Conservation (phyloP, 2,888 invertebrate genomes). For the Agelastica alni region DNA sequence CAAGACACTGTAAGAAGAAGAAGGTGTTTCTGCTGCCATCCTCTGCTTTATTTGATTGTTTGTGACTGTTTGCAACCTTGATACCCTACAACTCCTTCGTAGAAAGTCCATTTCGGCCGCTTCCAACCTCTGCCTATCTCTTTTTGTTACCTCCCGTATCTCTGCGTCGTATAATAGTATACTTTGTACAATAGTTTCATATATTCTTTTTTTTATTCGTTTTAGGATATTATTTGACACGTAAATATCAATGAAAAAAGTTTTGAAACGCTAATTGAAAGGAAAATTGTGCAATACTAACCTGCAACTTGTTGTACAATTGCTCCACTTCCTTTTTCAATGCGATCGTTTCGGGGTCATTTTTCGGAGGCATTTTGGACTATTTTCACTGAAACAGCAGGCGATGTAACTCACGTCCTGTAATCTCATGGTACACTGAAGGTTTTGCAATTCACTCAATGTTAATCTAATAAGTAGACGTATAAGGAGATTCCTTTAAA, state of each 20-base stretch:
- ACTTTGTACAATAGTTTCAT: too few species aligned
- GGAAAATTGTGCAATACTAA: slow-evolving; percentile 48
- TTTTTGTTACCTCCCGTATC: too few species aligned
- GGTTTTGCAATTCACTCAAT: slow-evolving; percentile 39
- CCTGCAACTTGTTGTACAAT: slow-evolving; percentile 79
- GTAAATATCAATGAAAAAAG: not conserved
- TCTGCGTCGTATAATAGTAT: too few species aligned
- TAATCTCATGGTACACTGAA: slow-evolving; percentile 26
- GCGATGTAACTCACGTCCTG: slow-evolving; percentile 1
- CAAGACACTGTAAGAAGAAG: too few species aligned
- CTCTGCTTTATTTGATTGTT: too few species aligned
- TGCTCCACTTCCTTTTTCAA: slow-evolving; percentile 82
- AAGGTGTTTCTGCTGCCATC: too few species aligned
- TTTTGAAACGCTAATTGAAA: not conserved
- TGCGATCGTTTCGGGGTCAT: slow-evolving; percentile 78
- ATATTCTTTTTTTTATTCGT: too few species aligned
- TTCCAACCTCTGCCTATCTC: too few species aligned
- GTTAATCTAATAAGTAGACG: slow-evolving; percentile 41
- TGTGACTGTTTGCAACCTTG: too few species aligned
- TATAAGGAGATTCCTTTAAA: slow-evolving; percentile 37
- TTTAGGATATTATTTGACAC: too few species aligned
- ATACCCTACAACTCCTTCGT: too few species aligned
- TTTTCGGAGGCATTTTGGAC: slow-evolving; percentile 73
- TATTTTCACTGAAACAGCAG: slow-evolving; percentile 17
- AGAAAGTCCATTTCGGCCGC: too few species aligned